Evolutionary conservation across 2,113 vertebrate species (phyloP), one percentile per base, ranked within the genome.

Genomic region (Cryptotis parvus): DNA sequence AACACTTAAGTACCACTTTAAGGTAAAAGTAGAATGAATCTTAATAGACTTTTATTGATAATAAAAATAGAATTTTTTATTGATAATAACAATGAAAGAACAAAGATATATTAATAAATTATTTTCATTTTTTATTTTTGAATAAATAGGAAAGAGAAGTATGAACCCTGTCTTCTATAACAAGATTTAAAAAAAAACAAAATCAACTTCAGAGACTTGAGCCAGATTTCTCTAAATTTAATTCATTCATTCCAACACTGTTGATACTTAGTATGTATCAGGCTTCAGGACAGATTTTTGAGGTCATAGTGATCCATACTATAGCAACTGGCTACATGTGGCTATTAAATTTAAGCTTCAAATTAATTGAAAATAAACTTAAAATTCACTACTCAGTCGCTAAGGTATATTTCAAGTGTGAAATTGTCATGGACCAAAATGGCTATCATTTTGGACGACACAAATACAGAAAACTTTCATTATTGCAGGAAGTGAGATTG

Each of bases 31-130:
- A 35, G n/a, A 93, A 16, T 24, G 41, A 45, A 58, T 74, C 33
- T 82, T 78, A 94, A 16, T 87, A 35, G 31, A 75, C 7, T 7
- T 22, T 78, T 78, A 63, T n/a, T n/a, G n/a, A n/a, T n/a, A n/a
- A n/a, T n/a, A n/a, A n/a, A n/a, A n/a, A 87, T 37, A 90, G 31
- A 84, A n/a, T n/a, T 15, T 26, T 90, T 9, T 63, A 69, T 39
- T 84, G 72, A 81, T 66, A 70, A 52, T 93, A 91, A 58, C 20
- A 82, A 72, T 69, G 26, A 78, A 77, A 87, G 58, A 45, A 58
- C n/a, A 55, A 73, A 86, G 39, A 52, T 43, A 39, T 41, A 61
- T 52, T 27, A 68, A 69, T 43, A 18, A 70, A 76, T 80, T 92
- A n/a, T 49, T 49, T 49, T 90, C 63, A 27, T 87, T 86, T 43